These are phyloP conservation scores for Grapholita molesta DNA, from an alignment of 1,140 invertebrate species.

Conservation along the genomic window DNA sequence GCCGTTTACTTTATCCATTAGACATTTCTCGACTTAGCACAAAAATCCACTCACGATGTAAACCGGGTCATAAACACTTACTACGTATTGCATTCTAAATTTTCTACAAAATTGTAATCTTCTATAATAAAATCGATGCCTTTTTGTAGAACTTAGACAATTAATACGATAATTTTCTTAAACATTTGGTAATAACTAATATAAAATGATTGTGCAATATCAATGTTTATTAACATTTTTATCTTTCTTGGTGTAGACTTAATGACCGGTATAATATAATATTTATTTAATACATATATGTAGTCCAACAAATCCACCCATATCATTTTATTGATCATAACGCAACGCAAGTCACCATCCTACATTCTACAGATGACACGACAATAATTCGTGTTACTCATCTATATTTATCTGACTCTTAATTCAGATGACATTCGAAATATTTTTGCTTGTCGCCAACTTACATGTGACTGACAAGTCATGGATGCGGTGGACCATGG, in stretches of 20 bases:
- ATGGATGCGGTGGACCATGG: neutral
- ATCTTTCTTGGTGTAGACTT: neutral
- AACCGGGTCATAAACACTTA: neutral
- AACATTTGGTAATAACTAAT: too few species aligned
- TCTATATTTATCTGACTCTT: neutral
- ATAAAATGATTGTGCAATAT: too few species aligned
- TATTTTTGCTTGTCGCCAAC: neutral
- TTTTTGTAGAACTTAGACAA: too few species aligned
- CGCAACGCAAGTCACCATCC: neutral
- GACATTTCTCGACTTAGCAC: slow-evolving; percentile 3
- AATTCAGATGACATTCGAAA: neutral
- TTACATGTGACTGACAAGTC: neutral
- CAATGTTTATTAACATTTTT: too few species aligned
- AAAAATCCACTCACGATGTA: slow-evolving; percentile 6
- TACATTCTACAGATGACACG: neutral
- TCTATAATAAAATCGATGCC: too few species aligned
- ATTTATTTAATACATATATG: too few species aligned
- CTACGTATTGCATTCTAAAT: neutral
- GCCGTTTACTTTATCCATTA: neutral
- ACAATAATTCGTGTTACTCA: neutral
- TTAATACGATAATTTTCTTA: too few species aligned
- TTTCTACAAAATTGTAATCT: too few species aligned
- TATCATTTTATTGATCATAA: neutral
- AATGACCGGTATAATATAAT: neutral
- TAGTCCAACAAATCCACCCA: neutral